Evolutionary conservation across 2,113 vertebrate species (phyloP), one percentile per base, ranked within the genome.

Genomic region (Cryptotis parvus): DNA sequence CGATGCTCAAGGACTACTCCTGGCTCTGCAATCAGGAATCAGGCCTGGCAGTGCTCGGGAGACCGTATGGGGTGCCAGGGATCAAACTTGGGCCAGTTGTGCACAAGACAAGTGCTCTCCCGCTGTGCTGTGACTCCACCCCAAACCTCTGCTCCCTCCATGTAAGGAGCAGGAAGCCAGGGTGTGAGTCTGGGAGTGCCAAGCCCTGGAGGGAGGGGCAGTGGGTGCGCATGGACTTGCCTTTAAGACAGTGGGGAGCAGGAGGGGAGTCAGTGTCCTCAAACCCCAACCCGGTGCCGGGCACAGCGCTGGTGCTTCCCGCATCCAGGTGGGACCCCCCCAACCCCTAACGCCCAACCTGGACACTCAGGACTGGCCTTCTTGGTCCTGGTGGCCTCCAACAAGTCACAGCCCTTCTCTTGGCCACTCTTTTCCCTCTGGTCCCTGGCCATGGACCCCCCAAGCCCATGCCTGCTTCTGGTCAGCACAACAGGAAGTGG

Each of bases 401-500:
- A 33, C 6, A 20, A 31, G 43, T 41, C 45, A 69, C 45, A 6
- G 22, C n/a, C 43, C 63, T n/a, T 68, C 45, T 35, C 63, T 26
- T 45, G 33, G 12, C 29, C 9, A 27, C 75, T 22, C n/a, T 88
- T 65, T 15, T 31, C 58, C 2, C 12, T 52, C 37, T 11, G 43
- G 80, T 35, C 4, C 24, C 37, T 73, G 43, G 10, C 26, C 37
- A 9, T 20, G 65, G 65, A 75, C 77, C 26, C 16, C 33, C 61
- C 52, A 45, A 49, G 55, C 31, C 49, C 27, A n/a, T 74, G 84
- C 70, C 39, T 33, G 69, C 92, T 89, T 69, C 79, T 58, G 41
- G 55, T 58, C 18, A 41, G 63, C 91, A 91, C 66, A 94, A 94
- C 94, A 96, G 95, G 93, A 96, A 89, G 80, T 70, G 76, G 74